Evolutionary conservation across 92 coral and sea anemone genomes (phyloP).

Genomic region (Chrysogorgia sp.): DNA sequence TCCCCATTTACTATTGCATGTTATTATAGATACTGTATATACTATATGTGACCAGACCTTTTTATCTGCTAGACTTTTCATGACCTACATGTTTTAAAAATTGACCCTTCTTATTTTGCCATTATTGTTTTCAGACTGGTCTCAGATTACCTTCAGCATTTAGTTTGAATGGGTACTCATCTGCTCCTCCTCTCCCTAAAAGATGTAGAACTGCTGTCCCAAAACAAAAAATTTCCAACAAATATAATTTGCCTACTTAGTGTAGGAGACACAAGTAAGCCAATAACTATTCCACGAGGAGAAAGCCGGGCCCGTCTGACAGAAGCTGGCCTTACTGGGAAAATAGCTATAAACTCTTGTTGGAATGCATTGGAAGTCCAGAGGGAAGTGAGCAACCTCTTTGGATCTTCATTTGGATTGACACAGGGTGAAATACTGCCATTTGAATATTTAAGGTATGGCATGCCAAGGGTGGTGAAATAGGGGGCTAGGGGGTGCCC

Average conservation of each 20-base stretch:
- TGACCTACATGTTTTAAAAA: no score
- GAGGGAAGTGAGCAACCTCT: constrained; percentile 53
- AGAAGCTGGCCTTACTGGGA: constrained; percentile 59
- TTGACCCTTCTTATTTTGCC: no score
- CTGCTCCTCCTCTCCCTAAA: neutral
- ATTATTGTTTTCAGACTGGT: no score
- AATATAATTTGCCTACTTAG: constrained; percentile 11
- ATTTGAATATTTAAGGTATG: constrained; percentile 58
- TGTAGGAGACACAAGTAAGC: neutral
- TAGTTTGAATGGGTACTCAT: neutral
- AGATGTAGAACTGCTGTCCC: neutral
- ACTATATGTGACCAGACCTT: no score
- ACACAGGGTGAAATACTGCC: constrained; percentile 42
- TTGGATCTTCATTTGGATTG: constrained; percentile 54
- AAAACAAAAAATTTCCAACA: constrained; percentile 1
- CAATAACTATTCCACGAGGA: constrained; percentile 52
- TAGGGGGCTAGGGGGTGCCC: no score
- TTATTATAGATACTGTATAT: no score
- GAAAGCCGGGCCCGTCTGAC: constrained; percentile 46
- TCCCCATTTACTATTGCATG: no score
- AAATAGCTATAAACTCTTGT: constrained; percentile 41
- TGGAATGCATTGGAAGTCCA: constrained; percentile 53
- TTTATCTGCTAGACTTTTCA: no score
- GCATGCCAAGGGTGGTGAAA: no score
- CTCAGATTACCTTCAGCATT: constrained; percentile 10